Base-by-base conservation (phyloP, 2,888 invertebrate species). In the Phlogophora meticulosa region DNA sequence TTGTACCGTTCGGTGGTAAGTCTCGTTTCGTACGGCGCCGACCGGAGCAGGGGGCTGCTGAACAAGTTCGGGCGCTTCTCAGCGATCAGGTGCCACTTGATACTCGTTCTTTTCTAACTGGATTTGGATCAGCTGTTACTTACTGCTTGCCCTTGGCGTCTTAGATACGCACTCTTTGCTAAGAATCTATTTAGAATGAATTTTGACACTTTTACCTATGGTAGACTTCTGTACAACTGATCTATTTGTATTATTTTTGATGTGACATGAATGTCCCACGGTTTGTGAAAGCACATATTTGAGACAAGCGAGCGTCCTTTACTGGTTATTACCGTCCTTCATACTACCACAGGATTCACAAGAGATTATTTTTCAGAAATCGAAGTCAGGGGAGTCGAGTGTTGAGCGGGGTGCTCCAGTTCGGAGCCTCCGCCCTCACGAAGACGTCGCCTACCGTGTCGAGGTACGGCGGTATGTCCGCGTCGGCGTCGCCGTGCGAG, bases 91-190 rank as follows among this genome's bases (percentile, higher is more conserved):
- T 94, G 93, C 92, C 92, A 92, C 92, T 92, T 90, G 91, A 93
- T 93, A 94, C 94, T 91, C 87, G 94, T 94, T 93, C 94, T 92
- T 90, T 92, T 93, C 94, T 95, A 94, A 95, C 95, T 94, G 94
- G 94, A 94, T 91, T 92, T 85, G 86, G 86, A 93, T 94, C 94
- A 95, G 94, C 94, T 94, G 94, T 90, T 91, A 84, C 87, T 90
- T 91, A 85, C 88, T 86, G 88, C 82, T 87, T 87, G 88, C 87
- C 90, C 90, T 89, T 87, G 86, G 80, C 77, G 78, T 81, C 82
- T 85, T 80, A 81, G 76, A 80, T 73, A 75, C 22, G 65, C 48
- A 66, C 51, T 70, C 49, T 20, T 67, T 48, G 24, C 38, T 34
- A 51, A 40, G 43, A 61, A 59, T 20, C 49, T 70, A 74, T 49